Base-by-base conservation (phyloP, 1,140 invertebrate species). In the Drusus annulatus region DNA sequence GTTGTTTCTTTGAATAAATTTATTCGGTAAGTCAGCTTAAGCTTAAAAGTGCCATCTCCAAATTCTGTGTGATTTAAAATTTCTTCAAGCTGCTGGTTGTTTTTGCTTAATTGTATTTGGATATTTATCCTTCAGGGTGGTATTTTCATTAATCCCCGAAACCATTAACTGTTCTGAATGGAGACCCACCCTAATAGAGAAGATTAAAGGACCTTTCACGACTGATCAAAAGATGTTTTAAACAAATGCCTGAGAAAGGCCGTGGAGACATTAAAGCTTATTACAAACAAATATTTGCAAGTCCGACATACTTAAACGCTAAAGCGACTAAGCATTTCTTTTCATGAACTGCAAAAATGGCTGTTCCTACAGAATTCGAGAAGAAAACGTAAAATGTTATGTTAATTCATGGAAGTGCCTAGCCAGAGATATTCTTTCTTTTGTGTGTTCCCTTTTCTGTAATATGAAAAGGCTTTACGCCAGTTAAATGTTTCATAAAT, bases 161-260 rank as follows among this genome's bases (percentile, higher is more conserved):
- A 60, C 80, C 80, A 81, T 81, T 81, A 78, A 78, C 80, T 58
- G 65, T 17, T 75, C 23, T 78, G 75, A 78, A 78, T 73, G 36
- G 58, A 19, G n/a, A 54, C 28, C 79, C 62, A 81, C 75, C 80
- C 75, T 63, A 81, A 81, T 78, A 76, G 75, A 81, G 78, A 77
- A 81, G 80, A 81, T 81, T 81, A 81, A 71, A 81, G 75, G 78
- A 78, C 65, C 80, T 73, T 73, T 76, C 80, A 73, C 54, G 54
- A 81, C 62, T 78, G 80, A 81, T 81, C 80, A 80, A 81, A 77
- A 78, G 80, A 78, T 81, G 68, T 50, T 78, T 65, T 56, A 68
- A 60, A 68, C 60, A 80, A 79, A 80, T 15, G 23, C 65, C 5
- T 63, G 23, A n/a, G 51, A 68, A 19, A 58, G 25, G 13, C 58